phyloP scores from a whole-genome alignment of 2,113 vertebrate species.

The Regulus satrapa region DNA sequence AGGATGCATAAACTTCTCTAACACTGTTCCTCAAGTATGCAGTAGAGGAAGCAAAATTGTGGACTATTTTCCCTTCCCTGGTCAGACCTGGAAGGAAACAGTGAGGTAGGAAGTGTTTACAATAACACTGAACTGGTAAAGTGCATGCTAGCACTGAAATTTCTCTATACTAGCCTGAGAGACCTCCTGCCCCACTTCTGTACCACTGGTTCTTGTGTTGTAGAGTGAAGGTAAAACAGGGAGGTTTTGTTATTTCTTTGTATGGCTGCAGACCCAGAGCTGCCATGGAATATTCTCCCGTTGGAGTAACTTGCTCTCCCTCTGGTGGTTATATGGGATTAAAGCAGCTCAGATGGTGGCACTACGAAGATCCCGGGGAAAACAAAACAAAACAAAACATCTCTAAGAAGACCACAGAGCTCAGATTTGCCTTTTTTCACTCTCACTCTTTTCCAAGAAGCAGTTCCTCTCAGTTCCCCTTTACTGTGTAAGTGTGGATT shows the following conservation, averaged over 20 bases:
- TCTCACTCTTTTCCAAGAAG: neutral
- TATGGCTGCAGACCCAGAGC: neutral
- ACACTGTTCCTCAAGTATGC: neutral
- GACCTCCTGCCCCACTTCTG: neutral
- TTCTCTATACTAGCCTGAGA: neutral
- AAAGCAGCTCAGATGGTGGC: neutral
- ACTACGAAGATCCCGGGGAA: neutral
- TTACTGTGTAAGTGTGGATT: neutral
- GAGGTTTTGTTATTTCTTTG: neutral
- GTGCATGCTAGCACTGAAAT: too few species aligned
- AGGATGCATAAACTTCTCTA: neutral
- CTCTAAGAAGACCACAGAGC: neutral
- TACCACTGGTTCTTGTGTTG: neutral
- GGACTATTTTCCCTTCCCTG: neutral
- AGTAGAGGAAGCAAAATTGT: neutral
- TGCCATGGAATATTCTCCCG: neutral
- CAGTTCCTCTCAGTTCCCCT: neutral
- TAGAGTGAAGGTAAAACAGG: neutral
- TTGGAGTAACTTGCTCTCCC: slow-evolving; percentile 15
- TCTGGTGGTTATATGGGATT: neutral
- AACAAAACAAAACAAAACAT: neutral
- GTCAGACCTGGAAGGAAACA: neutral
- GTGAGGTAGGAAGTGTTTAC: neutral
- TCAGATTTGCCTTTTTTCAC: neutral
- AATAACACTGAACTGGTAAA: neutral